Conservation (phyloP, 2,797 vertebrate genomes). For the Gymnothorax javanicus region DNA sequence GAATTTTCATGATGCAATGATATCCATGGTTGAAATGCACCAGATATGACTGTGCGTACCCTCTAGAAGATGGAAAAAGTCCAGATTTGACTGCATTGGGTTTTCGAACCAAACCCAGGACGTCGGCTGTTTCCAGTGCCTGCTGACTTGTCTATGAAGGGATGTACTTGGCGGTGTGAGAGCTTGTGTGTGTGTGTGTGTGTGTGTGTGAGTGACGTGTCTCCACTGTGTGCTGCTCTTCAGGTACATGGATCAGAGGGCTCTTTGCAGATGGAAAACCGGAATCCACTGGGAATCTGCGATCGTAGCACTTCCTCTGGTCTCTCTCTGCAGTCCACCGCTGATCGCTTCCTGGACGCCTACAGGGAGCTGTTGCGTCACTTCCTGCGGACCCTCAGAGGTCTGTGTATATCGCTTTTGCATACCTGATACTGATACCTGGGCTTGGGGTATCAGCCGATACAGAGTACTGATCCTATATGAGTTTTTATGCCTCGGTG, state of each 20-base stretch:
- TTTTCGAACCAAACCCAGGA: not conserved
- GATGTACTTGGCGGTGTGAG: not conserved
- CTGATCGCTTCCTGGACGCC: slow-evolving; percentile 41
- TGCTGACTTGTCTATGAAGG: not conserved
- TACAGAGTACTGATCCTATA: no score
- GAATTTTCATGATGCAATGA: no score
- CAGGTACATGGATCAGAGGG: slow-evolving; percentile 57
- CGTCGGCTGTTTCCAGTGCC: not conserved
- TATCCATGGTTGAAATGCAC: no score
- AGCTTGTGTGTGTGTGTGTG: no score
- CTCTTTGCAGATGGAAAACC: slow-evolving; percentile 50
- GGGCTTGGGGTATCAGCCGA: no score
- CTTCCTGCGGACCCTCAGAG: slow-evolving; percentile 57
- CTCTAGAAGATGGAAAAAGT: no score
- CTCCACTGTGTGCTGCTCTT: not conserved
- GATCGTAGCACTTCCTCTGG: slow-evolving; percentile 46
- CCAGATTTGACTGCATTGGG: no score
- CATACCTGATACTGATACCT: no score
- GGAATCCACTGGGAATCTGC: slow-evolving; percentile 55
- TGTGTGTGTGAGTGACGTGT: not conserved
- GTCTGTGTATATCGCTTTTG: slow-evolving; percentile 24
- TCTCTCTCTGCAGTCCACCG: slow-evolving; percentile 40
- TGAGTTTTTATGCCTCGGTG: no score
- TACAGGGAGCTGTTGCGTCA: slow-evolving; percentile 52
- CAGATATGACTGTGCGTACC: no score